Conservation (phyloP, 2,797 vertebrate species). For the Morelia viridis region DNA sequence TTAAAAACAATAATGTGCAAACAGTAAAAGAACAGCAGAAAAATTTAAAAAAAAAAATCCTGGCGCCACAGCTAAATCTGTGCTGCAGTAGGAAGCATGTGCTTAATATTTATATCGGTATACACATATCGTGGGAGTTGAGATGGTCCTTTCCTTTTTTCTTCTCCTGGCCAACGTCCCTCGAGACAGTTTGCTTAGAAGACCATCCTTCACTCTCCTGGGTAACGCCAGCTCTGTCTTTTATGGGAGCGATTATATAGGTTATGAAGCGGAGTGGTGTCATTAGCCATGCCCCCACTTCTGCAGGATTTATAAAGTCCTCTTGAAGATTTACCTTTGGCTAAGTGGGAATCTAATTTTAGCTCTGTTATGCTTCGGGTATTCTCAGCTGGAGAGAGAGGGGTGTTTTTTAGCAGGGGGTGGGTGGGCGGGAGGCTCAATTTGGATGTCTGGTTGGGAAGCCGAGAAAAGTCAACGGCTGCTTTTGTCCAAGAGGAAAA, state of each 20-base stretch:
- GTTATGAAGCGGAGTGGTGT: background rate
- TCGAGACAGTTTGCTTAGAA: background rate
- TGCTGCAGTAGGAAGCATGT: too few species aligned
- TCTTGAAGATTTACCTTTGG: background rate
- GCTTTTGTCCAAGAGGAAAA: background rate
- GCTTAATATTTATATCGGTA: too few species aligned
- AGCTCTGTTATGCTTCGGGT: rapidly evolving
- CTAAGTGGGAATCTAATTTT: constrained; percentile 28
- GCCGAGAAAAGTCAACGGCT: background rate
- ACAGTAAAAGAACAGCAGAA: too few species aligned
- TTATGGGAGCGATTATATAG: constrained; percentile 11
- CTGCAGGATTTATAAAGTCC: background rate
- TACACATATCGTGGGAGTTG: too few species aligned
- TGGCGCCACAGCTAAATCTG: too few species aligned
- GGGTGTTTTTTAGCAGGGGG: background rate
- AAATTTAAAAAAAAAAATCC: too few species aligned
- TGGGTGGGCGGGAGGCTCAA: background rate
- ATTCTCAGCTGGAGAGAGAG: background rate
- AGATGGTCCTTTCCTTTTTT: background rate
- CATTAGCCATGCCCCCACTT: rapidly evolving
- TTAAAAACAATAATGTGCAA: too few species aligned
- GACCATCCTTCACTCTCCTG: rapidly evolving
- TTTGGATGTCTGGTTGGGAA: background rate
- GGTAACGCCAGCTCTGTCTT: background rate
- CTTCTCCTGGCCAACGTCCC: background rate